Conservation (phyloP, 2,888 invertebrate species). For the Doris montereyensis region DNA sequence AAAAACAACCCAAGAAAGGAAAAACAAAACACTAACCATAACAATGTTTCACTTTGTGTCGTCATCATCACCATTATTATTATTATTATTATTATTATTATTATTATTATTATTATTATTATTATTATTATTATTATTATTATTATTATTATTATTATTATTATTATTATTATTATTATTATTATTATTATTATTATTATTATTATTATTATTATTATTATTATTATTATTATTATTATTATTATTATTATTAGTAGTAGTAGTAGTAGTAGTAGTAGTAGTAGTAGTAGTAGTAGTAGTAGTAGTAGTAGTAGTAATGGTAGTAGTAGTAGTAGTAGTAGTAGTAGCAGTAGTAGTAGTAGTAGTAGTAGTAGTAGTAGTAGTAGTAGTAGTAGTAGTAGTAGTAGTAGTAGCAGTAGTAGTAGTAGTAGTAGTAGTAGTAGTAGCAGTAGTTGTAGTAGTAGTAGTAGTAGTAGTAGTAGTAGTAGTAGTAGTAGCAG, state of each 20-base stretch:
- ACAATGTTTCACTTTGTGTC: too few species aligned
- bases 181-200: not conserved
- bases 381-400: slow-evolving; percentile 20
- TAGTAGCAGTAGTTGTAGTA: not conserved
- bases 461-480: not conserved
- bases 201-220: not conserved
- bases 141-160: not conserved
- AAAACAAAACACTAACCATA: too few species aligned
- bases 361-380: slow-evolving; percentile 20
- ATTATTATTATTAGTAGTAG: slow-evolving; percentile 25
- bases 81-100: slow-evolving; percentile 30
- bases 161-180: not conserved
- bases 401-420: not conserved
- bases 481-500: not conserved
- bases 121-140: slow-evolving; percentile 25
- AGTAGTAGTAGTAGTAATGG: slow-evolving; percentile 36
- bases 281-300: slow-evolving; percentile 41
- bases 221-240: not conserved
- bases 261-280: slow-evolving; percentile 41
- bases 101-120: slow-evolving; percentile 31
- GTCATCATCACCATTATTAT: slow-evolving; percentile 9
- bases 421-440: not conserved
- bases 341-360: slow-evolving; percentile 20
- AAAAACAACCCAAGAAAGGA: too few species aligned
- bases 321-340: slow-evolving; percentile 6